Conservation (phyloP, 2,797 vertebrate genomes). For the Artibeus lituratus region DNA sequence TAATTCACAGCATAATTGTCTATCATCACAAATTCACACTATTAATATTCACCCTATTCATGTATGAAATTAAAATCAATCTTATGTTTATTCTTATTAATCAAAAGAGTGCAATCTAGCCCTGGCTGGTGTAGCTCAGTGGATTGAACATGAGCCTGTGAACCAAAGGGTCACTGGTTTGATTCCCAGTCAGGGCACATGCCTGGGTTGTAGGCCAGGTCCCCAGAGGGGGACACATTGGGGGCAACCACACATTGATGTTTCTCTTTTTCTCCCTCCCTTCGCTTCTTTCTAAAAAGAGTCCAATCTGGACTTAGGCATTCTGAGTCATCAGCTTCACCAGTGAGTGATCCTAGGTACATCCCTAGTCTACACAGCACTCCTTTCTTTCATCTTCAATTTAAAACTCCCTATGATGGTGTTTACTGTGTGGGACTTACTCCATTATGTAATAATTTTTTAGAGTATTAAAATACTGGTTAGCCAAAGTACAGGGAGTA, state of each 20-base stretch:
- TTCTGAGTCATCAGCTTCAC: neutral
- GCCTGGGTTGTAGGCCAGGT: no score
- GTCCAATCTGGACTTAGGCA: neutral
- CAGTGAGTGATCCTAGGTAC: neutral
- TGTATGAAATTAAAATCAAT: neutral
- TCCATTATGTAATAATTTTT: conserved; percentile 10
- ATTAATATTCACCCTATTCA: neutral
- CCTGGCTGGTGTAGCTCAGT: no score
- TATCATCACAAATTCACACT: neutral
- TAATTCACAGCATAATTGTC: neutral
- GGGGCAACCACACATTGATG: no score
- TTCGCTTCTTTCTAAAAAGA: neutral
- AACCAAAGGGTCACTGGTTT: no score
- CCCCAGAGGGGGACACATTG: no score
- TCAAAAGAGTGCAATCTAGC: neutral
- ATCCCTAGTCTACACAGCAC: neutral
- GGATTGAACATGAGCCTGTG: no score
- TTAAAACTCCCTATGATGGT: neutral
- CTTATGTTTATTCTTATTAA: neutral
- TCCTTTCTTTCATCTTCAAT: conserved; percentile 6
- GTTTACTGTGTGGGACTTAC: conserved; percentile 11
- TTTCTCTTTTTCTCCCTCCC: no score
- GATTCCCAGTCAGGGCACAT: no score
- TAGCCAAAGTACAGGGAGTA: neutral
- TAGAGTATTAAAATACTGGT: conserved; percentile 6